Percentiles rank a stretch among this genome's conserved stretches.
Evolutionary conservation across 2,797 vertebrate species (phyloP).

Genomic region (Anguilla megastoma): DNA sequence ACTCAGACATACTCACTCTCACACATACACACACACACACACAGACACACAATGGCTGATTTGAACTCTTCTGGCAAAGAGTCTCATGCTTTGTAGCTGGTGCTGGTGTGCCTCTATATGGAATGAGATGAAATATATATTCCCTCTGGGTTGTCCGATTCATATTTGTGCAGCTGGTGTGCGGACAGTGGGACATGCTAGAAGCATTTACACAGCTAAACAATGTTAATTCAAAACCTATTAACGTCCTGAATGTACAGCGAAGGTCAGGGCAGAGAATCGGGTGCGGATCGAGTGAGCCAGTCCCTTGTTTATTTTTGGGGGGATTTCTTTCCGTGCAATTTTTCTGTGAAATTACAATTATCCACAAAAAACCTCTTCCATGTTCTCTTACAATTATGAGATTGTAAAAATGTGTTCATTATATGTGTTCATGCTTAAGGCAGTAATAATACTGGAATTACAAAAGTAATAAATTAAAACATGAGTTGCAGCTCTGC

Average conservation of each 20-base stretch:
- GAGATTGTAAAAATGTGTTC: not conserved
- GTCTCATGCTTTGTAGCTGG: conserved; percentile 52
- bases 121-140: conserved; percentile 72
- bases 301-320: conserved; percentile 57
- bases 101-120: conserved; percentile 48
- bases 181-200: conserved; percentile 52
- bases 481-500: not conserved
- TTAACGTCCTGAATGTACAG: conserved; percentile 63
- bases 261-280: conserved; percentile 61
- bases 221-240: conserved; percentile 69
- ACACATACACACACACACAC: conserved; percentile 20
- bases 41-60: conserved; percentile 33
- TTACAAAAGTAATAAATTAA: not conserved
- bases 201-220: conserved; percentile 69
- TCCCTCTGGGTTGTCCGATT: conserved; percentile 66
- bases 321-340: conserved; percentile 38
- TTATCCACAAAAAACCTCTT: conserved; percentile 25
- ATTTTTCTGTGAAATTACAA: conserved; percentile 58
- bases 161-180: conserved; percentile 76
- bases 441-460: not conserved
- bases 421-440: not conserved
- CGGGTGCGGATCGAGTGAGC: conserved; percentile 52
- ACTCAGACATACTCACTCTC: conserved; percentile 1
- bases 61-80: conserved; percentile 39
- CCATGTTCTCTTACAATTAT: conserved; percentile 11